phyloP scores from a whole-genome alignment of 2,888 invertebrate species.

The Proisotoma minuta region DNA sequence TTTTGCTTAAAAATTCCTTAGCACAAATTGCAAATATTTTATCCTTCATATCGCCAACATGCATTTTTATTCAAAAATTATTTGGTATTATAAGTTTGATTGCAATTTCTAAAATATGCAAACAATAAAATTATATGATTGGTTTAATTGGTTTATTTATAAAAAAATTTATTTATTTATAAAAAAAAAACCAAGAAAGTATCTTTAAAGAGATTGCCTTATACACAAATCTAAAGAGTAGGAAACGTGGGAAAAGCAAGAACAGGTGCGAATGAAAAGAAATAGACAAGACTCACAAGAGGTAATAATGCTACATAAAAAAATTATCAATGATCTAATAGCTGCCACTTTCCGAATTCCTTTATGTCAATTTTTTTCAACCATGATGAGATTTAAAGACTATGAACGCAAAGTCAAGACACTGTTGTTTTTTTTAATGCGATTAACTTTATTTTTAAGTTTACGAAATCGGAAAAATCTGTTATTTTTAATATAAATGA shows the following conservation, averaged over 20 bases:
- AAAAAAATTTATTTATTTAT: too few species aligned
- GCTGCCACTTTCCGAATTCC: constrained; percentile 17
- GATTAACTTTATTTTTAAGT: too few species aligned
- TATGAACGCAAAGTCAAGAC: too few species aligned
- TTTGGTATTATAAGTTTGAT: background rate
- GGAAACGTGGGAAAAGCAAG: constrained; percentile 45
- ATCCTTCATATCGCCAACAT: background rate
- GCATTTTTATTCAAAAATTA: background rate
- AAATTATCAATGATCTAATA: constrained; percentile 5
- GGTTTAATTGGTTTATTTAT: too few species aligned
- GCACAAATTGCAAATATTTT: background rate
- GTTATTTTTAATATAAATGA: too few species aligned
- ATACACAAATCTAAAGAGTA: background rate
- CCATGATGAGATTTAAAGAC: too few species aligned
- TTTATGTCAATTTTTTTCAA: constrained; percentile 10
- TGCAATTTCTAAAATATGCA: background rate
- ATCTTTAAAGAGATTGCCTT: too few species aligned
- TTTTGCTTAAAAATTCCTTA: background rate
- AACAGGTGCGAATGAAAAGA: constrained; percentile 45
- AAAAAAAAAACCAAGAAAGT: too few species aligned
- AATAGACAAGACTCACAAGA: background rate
- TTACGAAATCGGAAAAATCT: background rate
- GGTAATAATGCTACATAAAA: background rate
- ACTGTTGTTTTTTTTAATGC: too few species aligned
- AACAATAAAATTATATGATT: background rate